Conservation (phyloP, 2,797 vertebrate species). For the Brachyalestes nurse region DNA sequence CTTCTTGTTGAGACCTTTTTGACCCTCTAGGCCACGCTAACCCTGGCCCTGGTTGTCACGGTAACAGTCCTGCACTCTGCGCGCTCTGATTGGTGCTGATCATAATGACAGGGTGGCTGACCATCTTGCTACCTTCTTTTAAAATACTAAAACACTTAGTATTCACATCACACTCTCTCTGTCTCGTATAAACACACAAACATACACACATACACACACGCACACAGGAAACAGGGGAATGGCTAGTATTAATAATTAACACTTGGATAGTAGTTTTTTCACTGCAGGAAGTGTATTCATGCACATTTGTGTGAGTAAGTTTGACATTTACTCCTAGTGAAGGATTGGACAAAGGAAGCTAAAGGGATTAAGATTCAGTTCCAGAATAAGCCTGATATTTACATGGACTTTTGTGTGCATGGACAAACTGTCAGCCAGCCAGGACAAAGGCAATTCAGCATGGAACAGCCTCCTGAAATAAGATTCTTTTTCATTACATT, state of each 20-base stretch:
- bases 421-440: neutral
- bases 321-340: constrained; percentile 63
- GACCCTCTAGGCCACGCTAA: constrained; percentile 30
- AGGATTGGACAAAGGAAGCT: constrained; percentile 5
- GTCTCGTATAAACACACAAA: neutral
- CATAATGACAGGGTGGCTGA: constrained; percentile 13
- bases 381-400: constrained; percentile 57
- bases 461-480: no score
- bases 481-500: no score
- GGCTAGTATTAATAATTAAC: constrained; percentile 28
- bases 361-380: constrained; percentile 4
- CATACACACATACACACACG: neutral
- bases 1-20: no score
- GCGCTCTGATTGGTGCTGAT: constrained; percentile 20
- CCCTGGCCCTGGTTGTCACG: constrained; percentile 64
- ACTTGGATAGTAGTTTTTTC: neutral
- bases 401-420: constrained; percentile 7
- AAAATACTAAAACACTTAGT: constrained; percentile 9
- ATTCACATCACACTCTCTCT: constrained; percentile 8
- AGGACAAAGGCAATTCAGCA: neutral
- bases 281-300: no score
- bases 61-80: constrained; percentile 49
- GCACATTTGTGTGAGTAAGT: constrained; percentile 22
- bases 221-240: neutral
- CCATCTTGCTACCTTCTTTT: constrained; percentile 4